Evolutionary conservation across 1,140 invertebrate genomes (phyloP), one percentile per base, ranked within the genome.

Genomic region (Luehdorfia chinensis): DNA sequence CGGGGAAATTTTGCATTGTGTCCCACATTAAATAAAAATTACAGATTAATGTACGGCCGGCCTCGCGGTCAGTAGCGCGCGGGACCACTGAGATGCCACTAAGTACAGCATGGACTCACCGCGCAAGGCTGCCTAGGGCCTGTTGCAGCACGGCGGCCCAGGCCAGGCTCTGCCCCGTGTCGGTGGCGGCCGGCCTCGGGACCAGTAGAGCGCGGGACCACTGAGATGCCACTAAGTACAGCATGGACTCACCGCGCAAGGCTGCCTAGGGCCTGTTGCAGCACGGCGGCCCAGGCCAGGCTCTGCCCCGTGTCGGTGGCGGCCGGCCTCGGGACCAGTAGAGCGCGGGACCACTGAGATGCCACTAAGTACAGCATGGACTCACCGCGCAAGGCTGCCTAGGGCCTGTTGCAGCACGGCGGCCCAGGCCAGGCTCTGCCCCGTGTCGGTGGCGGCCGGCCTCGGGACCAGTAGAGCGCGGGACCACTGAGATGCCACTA

Each of bases 101-200:
- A n/a, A n/a, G n/a, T n/a, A n/a, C n/a, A n/a, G n/a, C n/a, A n/a
- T n/a, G n/a, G n/a, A n/a, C 63, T 63, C 18, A 83, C 87, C 87
- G 84, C 1, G 90, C 89, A 7, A 98, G 83, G 81, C 94, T 95
- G 0, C 92, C 84, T 65, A 94, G 91, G 1, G 91, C 95, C 81
- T 95, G 92, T 62, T 96, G 93, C 85, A 97, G 90, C 0, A 97
- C 95, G 1, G 92, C 88, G 0, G 97, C 77, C 96, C 97, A 98
- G 6, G 94, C 94, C 5, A 93, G 67, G 1, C 92, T 92, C 32
- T 93, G 94, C 50, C 95, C 93, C 0, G 90, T 85, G 79, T 97
- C 95, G 46, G 89, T 91, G 2, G 83, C n/a, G n/a, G n/a, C n/a
- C n/a, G n/a, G n/a, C n/a, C n/a, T n/a, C n/a, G n/a, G n/a, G n/a